Evolutionary conservation across 2,113 vertebrate species (phyloP).

Genomic region (Megaceryle torquata): DNA sequence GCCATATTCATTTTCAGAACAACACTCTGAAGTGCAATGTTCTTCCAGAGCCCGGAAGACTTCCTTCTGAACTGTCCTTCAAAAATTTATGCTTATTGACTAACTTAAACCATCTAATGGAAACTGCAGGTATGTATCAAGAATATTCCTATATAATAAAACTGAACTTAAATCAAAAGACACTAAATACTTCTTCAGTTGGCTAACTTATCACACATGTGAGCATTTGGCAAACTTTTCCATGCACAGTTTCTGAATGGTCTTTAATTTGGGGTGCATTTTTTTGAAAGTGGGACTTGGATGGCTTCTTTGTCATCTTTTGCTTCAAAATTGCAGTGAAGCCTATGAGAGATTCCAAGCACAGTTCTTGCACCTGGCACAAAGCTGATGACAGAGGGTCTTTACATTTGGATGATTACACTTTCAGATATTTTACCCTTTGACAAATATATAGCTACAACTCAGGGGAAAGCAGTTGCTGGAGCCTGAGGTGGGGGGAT

Average conservation of each 20-base stretch:
- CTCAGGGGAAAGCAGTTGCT: not conserved
- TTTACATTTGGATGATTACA: conserved; percentile 17
- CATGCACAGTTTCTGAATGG: not conserved
- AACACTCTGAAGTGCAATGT: conserved; percentile 27
- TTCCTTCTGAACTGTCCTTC: not conserved
- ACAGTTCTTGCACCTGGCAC: not conserved
- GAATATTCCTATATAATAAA: not conserved
- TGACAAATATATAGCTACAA: not conserved
- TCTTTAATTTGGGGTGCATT: not conserved
- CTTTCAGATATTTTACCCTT: not conserved
- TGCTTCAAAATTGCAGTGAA: not conserved
- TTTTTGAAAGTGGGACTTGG: not conserved
- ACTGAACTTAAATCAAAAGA: not conserved
- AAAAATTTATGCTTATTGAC: not conserved
- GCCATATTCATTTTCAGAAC: conserved; percentile 7
- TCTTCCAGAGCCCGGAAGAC: conserved; percentile 9
- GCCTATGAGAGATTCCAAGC: not conserved
- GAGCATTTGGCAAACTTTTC: not conserved
- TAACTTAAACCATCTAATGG: not conserved
- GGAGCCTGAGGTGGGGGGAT: not conserved
- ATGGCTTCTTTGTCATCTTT: not conserved
- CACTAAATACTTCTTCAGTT: not conserved
- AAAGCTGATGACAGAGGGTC: not conserved
- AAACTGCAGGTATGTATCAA: not conserved
- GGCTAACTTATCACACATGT: not conserved